phyloP scores from a whole-genome alignment of 2,113 vertebrate species.

The Ceyx melanurus region DNA sequence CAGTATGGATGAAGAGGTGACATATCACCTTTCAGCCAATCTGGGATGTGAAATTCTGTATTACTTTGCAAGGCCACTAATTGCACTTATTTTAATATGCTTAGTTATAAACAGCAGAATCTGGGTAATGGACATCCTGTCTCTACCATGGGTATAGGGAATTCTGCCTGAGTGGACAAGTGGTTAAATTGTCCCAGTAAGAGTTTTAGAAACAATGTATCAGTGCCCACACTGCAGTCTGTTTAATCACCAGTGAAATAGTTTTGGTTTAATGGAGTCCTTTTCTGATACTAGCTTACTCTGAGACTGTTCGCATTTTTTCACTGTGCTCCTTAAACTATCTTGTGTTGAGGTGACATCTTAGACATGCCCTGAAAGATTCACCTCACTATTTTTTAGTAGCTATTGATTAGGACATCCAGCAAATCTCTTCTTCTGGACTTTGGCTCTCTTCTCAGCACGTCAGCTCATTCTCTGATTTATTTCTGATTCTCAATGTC shows the following conservation, averaged over 20 bases:
- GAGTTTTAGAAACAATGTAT: background rate
- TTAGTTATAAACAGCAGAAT: background rate
- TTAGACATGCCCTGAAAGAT: background rate
- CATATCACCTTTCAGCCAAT: background rate
- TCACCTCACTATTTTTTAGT: background rate
- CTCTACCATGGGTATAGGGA: background rate
- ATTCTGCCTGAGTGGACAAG: background rate
- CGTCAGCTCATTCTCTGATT: background rate
- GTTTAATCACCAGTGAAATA: background rate
- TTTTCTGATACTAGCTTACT: background rate
- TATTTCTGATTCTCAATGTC: background rate
- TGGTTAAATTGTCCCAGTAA: background rate
- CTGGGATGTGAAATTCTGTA: background rate
- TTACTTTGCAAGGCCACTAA: background rate
- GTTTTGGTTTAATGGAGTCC: background rate
- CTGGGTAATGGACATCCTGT: background rate
- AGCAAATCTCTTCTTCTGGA: fast-evolving
- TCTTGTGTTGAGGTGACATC: background rate
- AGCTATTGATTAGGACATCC: background rate
- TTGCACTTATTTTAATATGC: background rate
- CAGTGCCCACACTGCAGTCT: background rate
- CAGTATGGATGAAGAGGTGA: background rate
- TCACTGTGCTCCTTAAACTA: background rate
- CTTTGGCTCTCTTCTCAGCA: background rate
- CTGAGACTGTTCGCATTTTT: background rate